These are phyloP conservation scores for Coremacera marginata DNA, from an alignment of 2,888 invertebrate genomes.

Conservation along the genomic window DNA sequence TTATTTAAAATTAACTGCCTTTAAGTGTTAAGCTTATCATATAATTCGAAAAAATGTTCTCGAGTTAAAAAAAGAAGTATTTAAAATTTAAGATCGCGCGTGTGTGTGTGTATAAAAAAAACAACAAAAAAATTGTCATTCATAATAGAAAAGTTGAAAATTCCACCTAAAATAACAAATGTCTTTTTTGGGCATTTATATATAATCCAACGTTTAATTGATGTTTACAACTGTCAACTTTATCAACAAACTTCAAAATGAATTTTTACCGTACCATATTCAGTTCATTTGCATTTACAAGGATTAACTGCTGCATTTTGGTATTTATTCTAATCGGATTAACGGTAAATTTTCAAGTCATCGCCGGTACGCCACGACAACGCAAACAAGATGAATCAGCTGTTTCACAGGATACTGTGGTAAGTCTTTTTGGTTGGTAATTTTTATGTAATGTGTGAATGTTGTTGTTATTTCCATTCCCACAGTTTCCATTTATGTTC, in stretches of 20 bases:
- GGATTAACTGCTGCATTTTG: not conserved
- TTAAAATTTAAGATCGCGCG: too few species aligned
- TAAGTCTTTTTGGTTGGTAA: conserved; percentile 14
- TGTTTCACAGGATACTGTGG: conserved; percentile 41
- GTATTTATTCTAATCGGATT: not conserved
- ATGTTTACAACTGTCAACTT: not conserved
- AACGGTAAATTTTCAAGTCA: not conserved
- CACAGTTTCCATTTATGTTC: not conserved
- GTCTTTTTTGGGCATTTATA: too few species aligned
- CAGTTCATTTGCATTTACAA: not conserved
- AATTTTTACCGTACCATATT: not conserved
- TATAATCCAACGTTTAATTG: not conserved
- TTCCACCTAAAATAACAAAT: not conserved
- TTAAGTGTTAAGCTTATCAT: not conserved
- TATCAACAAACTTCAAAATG: not conserved
- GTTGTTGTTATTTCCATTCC: not conserved
- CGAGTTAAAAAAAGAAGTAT: not conserved
- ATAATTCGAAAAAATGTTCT: not conserved
- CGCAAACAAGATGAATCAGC: conserved; percentile 36
- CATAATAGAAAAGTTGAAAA: not conserved
- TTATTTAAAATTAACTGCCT: not conserved
- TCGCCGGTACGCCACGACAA: conserved; percentile 14
- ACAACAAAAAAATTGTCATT: not conserved
- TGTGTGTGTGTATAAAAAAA: too few species aligned
- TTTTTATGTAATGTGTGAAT: not conserved